Base-by-base conservation (phyloP, 2,113 vertebrate species). In the Pangasianodon gigas region DNA sequence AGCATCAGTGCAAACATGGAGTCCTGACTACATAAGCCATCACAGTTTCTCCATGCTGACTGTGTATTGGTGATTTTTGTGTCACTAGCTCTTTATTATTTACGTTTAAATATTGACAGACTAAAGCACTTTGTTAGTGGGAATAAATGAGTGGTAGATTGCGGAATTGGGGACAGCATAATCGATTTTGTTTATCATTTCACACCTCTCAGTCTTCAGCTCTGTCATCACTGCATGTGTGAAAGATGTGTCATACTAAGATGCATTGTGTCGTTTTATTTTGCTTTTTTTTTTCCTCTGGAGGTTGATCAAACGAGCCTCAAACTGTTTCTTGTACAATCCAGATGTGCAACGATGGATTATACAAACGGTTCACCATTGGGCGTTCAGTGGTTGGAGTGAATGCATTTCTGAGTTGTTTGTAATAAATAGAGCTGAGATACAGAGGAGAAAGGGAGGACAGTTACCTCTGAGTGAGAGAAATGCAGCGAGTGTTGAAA, bases 401-500 rank as follows among this genome's bases (percentile, higher is more conserved):
- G 58, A 83, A 21, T 83, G 26, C 32, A 44, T 75, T 67, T 83
- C 32, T 41, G 60, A 69, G 84, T 56, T 0, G 29, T 67, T 44
- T 56, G 60, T 19, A 65, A 29, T 46, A 58, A 24, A 52, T 1
- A 1, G 44, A 24, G 29, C 16, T 48, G 24, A 29, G 83, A 79
- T 13, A 14, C 4, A 2, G 21, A 54, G n/a, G 62, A 29, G 51
- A 65, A 26, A 37, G 58, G 3, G 32, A 84, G n/a, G 10, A 2
- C 41, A 1, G 14, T 44, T 87, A 18, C 65, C 11, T 37, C 24
- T 0, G n/a, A 48, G 41, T 51, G 51, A 89, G 67, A 84, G 65
- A 84, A 75, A 84, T n/a, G 51, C 44, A 75, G 67, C 10, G 37
- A 75, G 71, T 37, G 54, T 32, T 85, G 71, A 65, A 89, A 77